Conservation (phyloP, 2,113 vertebrate genomes). For the Gymnarchus niloticus region DNA sequence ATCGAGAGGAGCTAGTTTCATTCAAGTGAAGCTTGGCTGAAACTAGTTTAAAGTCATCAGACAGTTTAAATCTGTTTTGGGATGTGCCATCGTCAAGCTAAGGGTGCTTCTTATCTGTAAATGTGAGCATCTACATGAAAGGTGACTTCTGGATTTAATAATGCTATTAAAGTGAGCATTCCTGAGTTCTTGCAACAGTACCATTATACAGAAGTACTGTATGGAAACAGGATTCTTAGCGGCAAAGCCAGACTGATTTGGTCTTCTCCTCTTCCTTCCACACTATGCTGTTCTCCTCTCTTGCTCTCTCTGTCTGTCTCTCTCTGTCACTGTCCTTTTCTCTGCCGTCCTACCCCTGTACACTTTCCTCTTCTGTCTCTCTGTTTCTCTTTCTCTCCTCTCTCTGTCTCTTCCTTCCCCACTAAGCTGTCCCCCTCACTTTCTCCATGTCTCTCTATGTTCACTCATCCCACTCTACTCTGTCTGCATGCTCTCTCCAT, state of each 20-base stretch:
- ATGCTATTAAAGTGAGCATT: background rate
- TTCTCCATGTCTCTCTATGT: conserved; percentile 17
- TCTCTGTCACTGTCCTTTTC: background rate
- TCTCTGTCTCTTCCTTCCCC: background rate
- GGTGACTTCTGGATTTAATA: background rate
- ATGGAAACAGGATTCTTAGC: conserved; percentile 11
- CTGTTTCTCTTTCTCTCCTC: background rate
- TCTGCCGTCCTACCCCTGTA: background rate
- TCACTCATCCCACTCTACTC: too few species aligned
- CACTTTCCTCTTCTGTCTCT: background rate
- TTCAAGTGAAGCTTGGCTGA: background rate
- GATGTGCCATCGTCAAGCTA: background rate
- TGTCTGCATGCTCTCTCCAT: background rate
- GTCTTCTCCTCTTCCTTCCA: background rate
- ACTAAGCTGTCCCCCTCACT: too few species aligned
- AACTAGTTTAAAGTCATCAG: background rate
- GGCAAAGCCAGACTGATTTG: too few species aligned
- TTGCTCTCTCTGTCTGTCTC: background rate
- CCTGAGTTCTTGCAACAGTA: background rate
- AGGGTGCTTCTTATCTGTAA: background rate
- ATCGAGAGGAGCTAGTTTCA: background rate
- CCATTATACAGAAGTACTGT: background rate
- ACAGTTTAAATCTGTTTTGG: background rate
- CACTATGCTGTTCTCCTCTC: background rate
- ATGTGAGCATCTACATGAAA: background rate